These are phyloP conservation scores for Mungos mungo DNA, from an alignment of 2,113 vertebrate species.

Conservation along the genomic window DNA sequence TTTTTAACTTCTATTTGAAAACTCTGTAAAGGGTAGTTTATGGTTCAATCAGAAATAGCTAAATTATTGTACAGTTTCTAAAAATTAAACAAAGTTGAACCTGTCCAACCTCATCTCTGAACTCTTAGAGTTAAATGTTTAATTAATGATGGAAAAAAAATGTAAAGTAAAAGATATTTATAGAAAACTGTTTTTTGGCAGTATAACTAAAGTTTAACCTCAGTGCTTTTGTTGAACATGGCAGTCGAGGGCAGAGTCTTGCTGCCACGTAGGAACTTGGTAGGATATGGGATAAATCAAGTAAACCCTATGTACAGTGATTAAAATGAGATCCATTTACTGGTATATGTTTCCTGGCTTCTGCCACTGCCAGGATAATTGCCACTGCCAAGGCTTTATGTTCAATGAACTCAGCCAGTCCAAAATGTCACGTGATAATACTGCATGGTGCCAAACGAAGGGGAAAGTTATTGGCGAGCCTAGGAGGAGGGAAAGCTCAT, in stretches of 20 bases:
- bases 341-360: conserved; percentile 78
- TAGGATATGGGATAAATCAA: conserved; percentile 71
- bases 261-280: conserved; percentile 51
- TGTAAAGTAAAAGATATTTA: not conserved
- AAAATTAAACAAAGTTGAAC: conserved; percentile 4
- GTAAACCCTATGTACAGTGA: conserved; percentile 65
- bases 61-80: not conserved
- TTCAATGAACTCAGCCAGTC: conserved; percentile 72
- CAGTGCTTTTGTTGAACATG: conserved; percentile 29
- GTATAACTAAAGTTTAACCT: not conserved
- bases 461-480: conserved; percentile 62
- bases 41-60: not conserved
- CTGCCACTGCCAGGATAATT: conserved; percentile 73
- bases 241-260: conserved; percentile 40
- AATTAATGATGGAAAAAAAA: not conserved
- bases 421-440: conserved; percentile 72
- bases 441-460: conserved; percentile 69
- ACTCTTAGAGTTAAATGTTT: not conserved
- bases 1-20: not conserved
- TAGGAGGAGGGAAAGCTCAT: conserved; percentile 60
- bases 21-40: not conserved
- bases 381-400: conserved; percentile 76
- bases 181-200: not conserved
- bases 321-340: conserved; percentile 78
- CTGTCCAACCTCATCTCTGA: not conserved